These are phyloP conservation scores for Buathra laborator DNA, from an alignment of 2,888 invertebrate genomes.

Conservation along the genomic window DNA sequence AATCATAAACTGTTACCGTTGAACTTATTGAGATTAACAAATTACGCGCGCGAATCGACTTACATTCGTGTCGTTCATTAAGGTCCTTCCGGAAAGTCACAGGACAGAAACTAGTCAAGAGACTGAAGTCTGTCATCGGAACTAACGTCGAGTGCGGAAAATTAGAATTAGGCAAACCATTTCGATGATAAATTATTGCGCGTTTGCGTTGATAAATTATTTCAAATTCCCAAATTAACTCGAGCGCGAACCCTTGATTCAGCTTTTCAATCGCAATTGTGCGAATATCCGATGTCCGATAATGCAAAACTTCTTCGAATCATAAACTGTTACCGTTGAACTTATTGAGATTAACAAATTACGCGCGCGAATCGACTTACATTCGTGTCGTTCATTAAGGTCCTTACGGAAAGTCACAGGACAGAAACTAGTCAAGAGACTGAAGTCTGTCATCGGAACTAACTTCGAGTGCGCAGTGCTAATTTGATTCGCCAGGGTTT, in stretches of 20 bases:
- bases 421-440: constrained; percentile 26
- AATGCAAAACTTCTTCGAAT: constrained; percentile 4
- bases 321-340: constrained; percentile 19
- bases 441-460: constrained; percentile 10
- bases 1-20: constrained; percentile 13
- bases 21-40: constrained; percentile 2
- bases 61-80: constrained; percentile 27
- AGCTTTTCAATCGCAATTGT: constrained; percentile 6
- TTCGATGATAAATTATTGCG: not conserved
- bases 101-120: constrained; percentile 29
- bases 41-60: constrained; percentile 11
- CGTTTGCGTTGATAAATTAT: not conserved
- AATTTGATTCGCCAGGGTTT: constrained; percentile 18
- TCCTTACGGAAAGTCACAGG: constrained; percentile 24
- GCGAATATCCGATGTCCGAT: not conserved
- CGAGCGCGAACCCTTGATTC: not conserved
- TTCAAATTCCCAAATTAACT: not conserved
- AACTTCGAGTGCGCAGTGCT: constrained; percentile 27
- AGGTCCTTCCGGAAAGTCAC: constrained; percentile 20
- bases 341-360: constrained; percentile 4
- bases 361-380: constrained; percentile 7
- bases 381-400: constrained; percentile 28
- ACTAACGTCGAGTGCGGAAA: not conserved
- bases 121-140: not conserved
- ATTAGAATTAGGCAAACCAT: not conserved